These are phyloP conservation scores for Euplexia lucipara DNA, from an alignment of 2,888 invertebrate species.

Conservation along the genomic window DNA sequence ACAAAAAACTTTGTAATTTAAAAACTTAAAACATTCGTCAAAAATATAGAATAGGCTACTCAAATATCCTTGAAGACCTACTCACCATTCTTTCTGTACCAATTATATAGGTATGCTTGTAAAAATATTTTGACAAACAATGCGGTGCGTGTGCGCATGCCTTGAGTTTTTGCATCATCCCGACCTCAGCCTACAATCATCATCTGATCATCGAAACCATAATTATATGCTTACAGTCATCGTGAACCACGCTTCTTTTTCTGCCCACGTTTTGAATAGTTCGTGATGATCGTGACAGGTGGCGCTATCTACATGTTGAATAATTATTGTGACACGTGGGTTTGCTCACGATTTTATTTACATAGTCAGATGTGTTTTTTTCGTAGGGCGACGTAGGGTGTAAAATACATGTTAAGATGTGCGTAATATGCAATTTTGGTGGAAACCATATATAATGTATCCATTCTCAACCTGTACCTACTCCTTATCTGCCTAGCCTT, in stretches of 20 bases:
- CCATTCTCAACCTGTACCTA: too few species aligned
- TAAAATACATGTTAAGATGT: background rate
- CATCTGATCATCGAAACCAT: constrained; percentile 28
- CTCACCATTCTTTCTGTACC: constrained; percentile 10
- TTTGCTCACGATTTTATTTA: constrained; percentile 36
- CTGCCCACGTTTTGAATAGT: constrained; percentile 37
- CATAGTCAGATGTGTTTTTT: background rate
- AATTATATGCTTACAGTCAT: constrained; percentile 36
- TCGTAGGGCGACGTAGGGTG: background rate
- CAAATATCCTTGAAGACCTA: constrained; percentile 35
- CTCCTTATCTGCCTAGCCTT: too few species aligned
- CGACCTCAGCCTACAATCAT: constrained; percentile 30
- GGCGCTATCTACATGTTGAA: constrained; percentile 47
- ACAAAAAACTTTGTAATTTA: too few species aligned
- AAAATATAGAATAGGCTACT: background rate
- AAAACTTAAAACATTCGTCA: background rate
- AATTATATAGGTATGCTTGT: constrained; percentile 37
- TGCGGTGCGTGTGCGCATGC: constrained; percentile 2
- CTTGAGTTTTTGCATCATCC: constrained; percentile 34
- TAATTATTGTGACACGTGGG: constrained; percentile 46
- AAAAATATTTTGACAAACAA: constrained; percentile 20
- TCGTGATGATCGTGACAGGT: constrained; percentile 61
- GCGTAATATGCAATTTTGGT: background rate
- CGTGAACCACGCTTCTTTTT: constrained; percentile 50
- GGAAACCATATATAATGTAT: too few species aligned